phyloP scores from a whole-genome alignment of 2,888 invertebrate species.

The Eristalis tenax region DNA sequence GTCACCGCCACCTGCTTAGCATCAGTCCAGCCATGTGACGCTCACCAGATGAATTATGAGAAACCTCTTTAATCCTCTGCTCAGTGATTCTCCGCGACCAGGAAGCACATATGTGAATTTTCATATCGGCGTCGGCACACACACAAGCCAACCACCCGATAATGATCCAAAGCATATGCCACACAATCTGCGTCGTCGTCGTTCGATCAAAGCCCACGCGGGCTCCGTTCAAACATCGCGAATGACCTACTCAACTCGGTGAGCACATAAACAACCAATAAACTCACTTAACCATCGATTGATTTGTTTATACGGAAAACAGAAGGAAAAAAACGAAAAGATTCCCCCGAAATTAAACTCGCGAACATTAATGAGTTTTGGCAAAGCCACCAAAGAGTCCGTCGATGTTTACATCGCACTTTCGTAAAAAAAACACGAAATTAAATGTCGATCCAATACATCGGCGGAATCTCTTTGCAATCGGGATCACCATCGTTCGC shows the following conservation, averaged over 20 bases:
- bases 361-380: slow-evolving; percentile 40
- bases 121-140: background rate
- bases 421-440: slow-evolving; percentile 26
- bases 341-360: slow-evolving; percentile 1
- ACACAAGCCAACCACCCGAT: background rate
- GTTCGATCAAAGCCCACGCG: background rate
- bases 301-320: slow-evolving; percentile 54
- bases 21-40: background rate
- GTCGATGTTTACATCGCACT: slow-evolving; percentile 50
- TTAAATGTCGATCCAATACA: slow-evolving; percentile 19
- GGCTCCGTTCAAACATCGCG: slow-evolving; percentile 45
- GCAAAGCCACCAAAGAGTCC: slow-evolving; percentile 20
- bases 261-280: slow-evolving; percentile 61
- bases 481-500: background rate
- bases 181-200: background rate
- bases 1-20: background rate
- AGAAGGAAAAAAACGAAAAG: slow-evolving; percentile 15
- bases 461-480: slow-evolving; percentile 40
- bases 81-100: background rate
- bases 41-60: background rate
- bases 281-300: slow-evolving; percentile 61
- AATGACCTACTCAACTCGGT: slow-evolving; percentile 59
- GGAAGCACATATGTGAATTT: background rate
- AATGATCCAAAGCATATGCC: background rate
- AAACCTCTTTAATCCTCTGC: background rate